Conservation (phyloP, 2,888 invertebrate genomes). For the Mythimna albipuncta region DNA sequence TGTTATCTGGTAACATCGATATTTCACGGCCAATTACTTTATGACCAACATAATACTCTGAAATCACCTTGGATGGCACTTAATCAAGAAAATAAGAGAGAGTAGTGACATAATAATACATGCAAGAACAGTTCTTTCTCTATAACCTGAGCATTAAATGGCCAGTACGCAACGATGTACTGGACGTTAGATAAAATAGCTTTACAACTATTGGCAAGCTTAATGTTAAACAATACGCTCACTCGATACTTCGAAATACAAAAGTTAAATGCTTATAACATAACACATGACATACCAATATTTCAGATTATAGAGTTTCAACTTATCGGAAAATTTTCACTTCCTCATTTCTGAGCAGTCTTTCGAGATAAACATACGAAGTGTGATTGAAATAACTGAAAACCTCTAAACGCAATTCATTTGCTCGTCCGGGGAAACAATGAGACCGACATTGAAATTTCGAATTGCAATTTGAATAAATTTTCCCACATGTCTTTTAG, state of each 20-base stretch:
- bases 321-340: constrained; percentile 33
- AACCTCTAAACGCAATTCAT: not conserved
- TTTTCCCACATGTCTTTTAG: too few species aligned
- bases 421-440: not conserved
- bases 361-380: constrained; percentile 57
- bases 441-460: not conserved
- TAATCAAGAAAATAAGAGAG: constrained; percentile 40
- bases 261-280: constrained; percentile 4
- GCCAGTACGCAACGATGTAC: not conserved
- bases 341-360: constrained; percentile 65
- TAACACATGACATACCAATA: constrained; percentile 1
- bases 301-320: constrained; percentile 50
- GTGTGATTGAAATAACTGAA: constrained; percentile 1
- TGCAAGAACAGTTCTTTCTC: constrained; percentile 31
- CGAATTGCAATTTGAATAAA: not conserved
- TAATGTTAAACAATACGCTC: constrained; percentile 47
- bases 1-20: constrained; percentile 63
- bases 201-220: constrained; percentile 35
- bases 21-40: constrained; percentile 56
- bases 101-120: constrained; percentile 26
- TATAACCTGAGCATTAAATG: constrained; percentile 41
- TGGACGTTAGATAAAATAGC: not conserved
- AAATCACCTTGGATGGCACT: constrained; percentile 65
- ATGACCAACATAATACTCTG: constrained; percentile 64
- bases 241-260: constrained; percentile 31